These are phyloP conservation scores for Macaria liturata DNA, from an alignment of 2,888 invertebrate species.

Conservation along the genomic window DNA sequence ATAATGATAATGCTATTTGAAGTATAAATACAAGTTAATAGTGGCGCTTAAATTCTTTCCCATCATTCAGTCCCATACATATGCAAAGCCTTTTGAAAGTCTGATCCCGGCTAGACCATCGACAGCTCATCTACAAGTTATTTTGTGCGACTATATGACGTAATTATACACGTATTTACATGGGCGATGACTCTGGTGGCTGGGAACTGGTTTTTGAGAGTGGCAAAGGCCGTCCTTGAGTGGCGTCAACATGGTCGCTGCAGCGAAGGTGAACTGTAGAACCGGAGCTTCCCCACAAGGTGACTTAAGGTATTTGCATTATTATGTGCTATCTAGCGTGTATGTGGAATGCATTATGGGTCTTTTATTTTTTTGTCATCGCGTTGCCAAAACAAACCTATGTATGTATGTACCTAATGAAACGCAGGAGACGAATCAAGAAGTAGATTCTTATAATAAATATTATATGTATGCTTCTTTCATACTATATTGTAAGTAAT, in stretches of 20 bases:
- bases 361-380: background rate
- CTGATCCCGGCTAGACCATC: constrained; percentile 3
- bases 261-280: constrained; percentile 24
- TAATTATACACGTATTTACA: constrained; percentile 24
- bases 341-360: background rate
- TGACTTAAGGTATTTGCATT: constrained; percentile 16
- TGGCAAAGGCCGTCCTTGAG: constrained; percentile 45
- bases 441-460: too few relatives aligned
- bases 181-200: constrained; percentile 28
- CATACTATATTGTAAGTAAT: too few relatives aligned
- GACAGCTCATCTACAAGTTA: constrained; percentile 4
- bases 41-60: background rate
- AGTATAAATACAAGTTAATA: too few relatives aligned
- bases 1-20: too few relatives aligned
- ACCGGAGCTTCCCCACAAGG: constrained; percentile 22
- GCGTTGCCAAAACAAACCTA: too few relatives aligned
- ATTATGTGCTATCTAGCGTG: constrained; percentile 11
- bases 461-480: too few relatives aligned
- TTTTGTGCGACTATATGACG: constrained; percentile 19
- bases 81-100: constrained; percentile 12
- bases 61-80: constrained; percentile 6
- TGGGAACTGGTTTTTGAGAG: constrained; percentile 34
- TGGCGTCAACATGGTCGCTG: constrained; percentile 24
- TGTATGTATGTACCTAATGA: too few relatives aligned
- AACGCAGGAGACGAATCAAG: too few relatives aligned